Evolutionary conservation across 2,113 vertebrate genomes (phyloP).

Genomic region (Cryptoleucopteryx plumbea): DNA sequence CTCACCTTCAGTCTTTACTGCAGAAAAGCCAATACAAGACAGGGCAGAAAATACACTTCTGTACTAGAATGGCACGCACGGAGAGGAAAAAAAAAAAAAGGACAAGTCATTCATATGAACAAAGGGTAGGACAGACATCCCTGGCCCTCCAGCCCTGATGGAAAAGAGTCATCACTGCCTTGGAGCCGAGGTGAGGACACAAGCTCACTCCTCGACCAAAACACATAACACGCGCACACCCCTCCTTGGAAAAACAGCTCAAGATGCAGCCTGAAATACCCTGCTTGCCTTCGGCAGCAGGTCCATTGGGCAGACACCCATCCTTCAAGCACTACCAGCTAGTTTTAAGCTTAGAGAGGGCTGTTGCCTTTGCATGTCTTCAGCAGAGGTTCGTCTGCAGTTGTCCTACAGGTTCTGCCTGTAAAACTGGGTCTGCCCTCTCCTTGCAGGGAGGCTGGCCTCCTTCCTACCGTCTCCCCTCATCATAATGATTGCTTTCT

Average conservation of each 20-base stretch:
- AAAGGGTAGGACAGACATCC: neutral
- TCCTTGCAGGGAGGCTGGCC: neutral
- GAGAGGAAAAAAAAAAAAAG: neutral
- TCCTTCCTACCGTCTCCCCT: neutral
- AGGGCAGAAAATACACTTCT: neutral
- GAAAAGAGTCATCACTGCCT: neutral
- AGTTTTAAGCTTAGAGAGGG: neutral
- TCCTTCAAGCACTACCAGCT: neutral
- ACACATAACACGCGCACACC: accelerated
- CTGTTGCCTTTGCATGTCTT: constrained; percentile 23
- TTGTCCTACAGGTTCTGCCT: constrained; percentile 44
- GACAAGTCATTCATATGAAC: neutral
- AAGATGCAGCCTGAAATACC: neutral
- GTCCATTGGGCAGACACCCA: neutral
- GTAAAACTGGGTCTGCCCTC: constrained; percentile 3
- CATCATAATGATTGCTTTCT: neutral
- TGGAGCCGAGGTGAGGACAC: neutral
- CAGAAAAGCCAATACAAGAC: neutral
- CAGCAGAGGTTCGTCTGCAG: neutral
- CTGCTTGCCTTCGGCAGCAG: neutral
- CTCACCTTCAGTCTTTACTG: neutral
- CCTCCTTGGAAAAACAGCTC: neutral
- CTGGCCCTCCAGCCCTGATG: neutral
- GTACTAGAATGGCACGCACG: accelerated
- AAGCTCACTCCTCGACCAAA: neutral